Evolutionary conservation across 92 coral and sea anemone species (phyloP).

Genomic region (Porites cylindrica): DNA sequence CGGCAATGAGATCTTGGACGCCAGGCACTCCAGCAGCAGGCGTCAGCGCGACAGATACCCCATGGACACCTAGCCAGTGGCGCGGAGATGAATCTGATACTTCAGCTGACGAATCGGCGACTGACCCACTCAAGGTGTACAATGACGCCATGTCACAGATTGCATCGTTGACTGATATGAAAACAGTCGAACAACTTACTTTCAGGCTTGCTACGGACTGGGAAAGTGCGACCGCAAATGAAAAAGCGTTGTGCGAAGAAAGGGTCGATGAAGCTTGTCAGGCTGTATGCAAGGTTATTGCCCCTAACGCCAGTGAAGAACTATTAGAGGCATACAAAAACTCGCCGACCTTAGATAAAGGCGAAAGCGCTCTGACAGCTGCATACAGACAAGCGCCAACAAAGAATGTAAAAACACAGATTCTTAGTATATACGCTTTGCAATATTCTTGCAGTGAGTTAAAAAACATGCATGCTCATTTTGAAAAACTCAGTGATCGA

Average conservation of each 20-base stretch:
- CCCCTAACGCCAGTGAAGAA: conserved; percentile 52
- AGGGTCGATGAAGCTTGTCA: conserved; percentile 48
- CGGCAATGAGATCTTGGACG: neutral
- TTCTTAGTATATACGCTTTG: conserved; percentile 63
- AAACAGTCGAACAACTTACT: conserved; percentile 53
- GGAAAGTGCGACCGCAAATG: conserved; percentile 47
- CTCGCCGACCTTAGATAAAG: neutral
- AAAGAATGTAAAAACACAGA: conserved; percentile 64
- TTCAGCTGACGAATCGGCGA: conserved; percentile 17
- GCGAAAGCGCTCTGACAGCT: conserved; percentile 31
- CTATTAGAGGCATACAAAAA: conserved; percentile 48
- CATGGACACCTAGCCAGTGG: conserved; percentile 65
- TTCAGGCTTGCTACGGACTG: conserved; percentile 46
- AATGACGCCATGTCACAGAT: conserved; percentile 52
- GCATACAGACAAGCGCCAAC: conserved; percentile 63
- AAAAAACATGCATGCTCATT: conserved; percentile 58
- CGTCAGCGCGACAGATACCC: conserved; percentile 11
- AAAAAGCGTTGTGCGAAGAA: conserved; percentile 43
- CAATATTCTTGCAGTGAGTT: conserved; percentile 46
- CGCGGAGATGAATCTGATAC: conserved; percentile 9
- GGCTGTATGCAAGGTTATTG: conserved; percentile 58
- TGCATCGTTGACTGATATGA: conserved; percentile 47
- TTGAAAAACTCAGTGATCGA: conserved; percentile 55
- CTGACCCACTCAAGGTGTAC: conserved; percentile 28
- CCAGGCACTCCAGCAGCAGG: conserved; percentile 26